These are phyloP conservation scores for Stenopsyche tienmushanensis DNA, from an alignment of 1,140 invertebrate species.

Conservation along the genomic window DNA sequence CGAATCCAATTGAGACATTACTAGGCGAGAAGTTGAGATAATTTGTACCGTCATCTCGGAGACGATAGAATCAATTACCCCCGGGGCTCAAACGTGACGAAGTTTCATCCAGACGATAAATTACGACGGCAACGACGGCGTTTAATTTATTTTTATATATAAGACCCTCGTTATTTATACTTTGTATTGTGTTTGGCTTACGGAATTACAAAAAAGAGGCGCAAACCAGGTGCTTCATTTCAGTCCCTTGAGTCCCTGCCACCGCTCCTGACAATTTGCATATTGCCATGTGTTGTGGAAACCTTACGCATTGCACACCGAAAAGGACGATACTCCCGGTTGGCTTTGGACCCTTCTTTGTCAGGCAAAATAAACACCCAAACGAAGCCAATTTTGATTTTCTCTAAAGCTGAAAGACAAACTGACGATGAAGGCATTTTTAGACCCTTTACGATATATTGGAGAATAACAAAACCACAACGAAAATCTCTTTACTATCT, in stretches of 20 bases:
- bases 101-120: too few relatives aligned
- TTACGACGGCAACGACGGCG: too few relatives aligned
- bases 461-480: not conserved
- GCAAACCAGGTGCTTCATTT: slow-evolving; percentile 8
- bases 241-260: not conserved
- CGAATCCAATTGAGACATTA: too few relatives aligned
- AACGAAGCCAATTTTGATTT: not conserved
- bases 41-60: too few relatives aligned
- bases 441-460: not conserved
- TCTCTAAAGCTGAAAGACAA: not conserved
- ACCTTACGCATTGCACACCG: not conserved
- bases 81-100: too few relatives aligned
- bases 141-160: too few relatives aligned
- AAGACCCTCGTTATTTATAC: too few relatives aligned
- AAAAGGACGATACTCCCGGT: not conserved
- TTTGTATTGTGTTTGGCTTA: too few relatives aligned
- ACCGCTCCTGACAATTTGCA: slow-evolving; percentile 17
- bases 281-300: not conserved
- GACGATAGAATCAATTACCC: too few relatives aligned
- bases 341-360: not conserved
- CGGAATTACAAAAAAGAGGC: not conserved
- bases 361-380: not conserved
- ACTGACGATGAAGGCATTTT: not conserved
- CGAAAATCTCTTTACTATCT: too few relatives aligned
- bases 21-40: too few relatives aligned